Conservation (phyloP, 2,113 vertebrate genomes). For the Malurus elegans region DNA sequence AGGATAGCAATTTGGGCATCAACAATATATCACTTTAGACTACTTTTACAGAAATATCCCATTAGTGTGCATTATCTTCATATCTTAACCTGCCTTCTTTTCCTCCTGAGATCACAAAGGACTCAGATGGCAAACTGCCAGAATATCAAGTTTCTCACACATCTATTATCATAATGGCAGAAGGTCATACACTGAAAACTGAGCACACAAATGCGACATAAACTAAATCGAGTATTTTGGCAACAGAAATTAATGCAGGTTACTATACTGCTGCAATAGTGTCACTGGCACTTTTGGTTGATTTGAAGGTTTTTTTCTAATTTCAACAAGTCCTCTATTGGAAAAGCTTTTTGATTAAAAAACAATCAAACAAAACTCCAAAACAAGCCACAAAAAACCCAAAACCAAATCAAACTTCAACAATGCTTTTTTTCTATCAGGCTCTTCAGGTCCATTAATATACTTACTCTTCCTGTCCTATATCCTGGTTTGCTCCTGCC, state of each 20-base stretch:
- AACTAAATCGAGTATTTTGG: not conserved
- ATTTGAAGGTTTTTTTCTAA: not conserved
- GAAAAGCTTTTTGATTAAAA: not conserved
- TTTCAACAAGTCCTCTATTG: not conserved
- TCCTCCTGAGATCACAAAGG: slow-evolving; percentile 9
- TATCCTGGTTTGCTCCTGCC: not conserved
- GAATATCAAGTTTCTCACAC: slow-evolving; percentile 7
- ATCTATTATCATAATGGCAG: not conserved
- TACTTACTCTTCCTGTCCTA: not conserved
- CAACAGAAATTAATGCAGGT: not conserved
- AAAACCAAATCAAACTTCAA: not conserved
- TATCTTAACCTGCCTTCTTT: not conserved
- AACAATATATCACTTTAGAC: not conserved
- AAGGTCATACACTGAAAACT: slow-evolving; percentile 21
- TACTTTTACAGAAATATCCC: slow-evolving; percentile 27
- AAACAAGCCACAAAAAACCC: not conserved
- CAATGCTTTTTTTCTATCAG: not conserved
- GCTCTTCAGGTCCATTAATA: not conserved
- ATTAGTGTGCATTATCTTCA: slow-evolving; percentile 47
- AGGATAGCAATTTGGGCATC: not conserved
- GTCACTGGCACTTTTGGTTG: not conserved
- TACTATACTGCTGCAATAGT: not conserved
- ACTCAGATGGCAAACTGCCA: not conserved
- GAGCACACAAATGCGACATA: slow-evolving; percentile 2
- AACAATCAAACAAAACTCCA: not conserved